phyloP scores from a whole-genome alignment of 2,113 vertebrate genomes.

The Chaetodon trifascialis region DNA sequence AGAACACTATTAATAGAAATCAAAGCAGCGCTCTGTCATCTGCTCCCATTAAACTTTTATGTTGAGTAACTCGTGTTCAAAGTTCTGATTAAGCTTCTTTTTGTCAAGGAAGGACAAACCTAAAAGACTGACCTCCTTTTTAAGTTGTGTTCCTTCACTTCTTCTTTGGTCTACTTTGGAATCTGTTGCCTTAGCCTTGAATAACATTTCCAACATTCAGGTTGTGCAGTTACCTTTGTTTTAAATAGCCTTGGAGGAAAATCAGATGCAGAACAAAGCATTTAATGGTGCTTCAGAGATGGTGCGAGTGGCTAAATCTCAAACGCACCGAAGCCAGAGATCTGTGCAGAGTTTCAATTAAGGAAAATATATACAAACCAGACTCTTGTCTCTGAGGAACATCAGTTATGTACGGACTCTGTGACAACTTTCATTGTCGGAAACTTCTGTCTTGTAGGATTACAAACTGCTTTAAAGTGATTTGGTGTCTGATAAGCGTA shows the following conservation, averaged over 20 bases:
- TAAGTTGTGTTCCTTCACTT: not conserved
- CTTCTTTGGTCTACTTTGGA: not conserved
- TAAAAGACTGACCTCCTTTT: not conserved
- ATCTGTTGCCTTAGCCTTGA: not conserved
- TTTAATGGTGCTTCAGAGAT: not conserved
- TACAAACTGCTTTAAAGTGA: not conserved
- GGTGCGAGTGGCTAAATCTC: not conserved
- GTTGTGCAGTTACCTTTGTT: not conserved
- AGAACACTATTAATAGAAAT: not conserved
- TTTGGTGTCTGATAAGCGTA: not conserved
- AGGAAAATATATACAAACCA: not conserved
- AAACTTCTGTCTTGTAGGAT: no score
- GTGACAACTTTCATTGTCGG: no score
- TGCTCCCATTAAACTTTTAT: not conserved
- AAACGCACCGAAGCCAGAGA: not conserved
- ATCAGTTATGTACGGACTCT: not conserved
- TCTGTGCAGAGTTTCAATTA: conserved; percentile 4
- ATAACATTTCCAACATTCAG: not conserved
- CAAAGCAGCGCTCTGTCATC: not conserved
- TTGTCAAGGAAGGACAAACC: not conserved
- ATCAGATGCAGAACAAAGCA: not conserved
- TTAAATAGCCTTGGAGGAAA: not conserved
- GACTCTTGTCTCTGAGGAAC: not conserved
- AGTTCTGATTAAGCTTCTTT: not conserved
- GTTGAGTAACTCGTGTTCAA: not conserved